Percentiles rank a stretch among this genome's conserved stretches.
Evolutionary conservation across 2,888 invertebrate genomes (phyloP).

Genomic region (Nemotelus pantherinus): DNA sequence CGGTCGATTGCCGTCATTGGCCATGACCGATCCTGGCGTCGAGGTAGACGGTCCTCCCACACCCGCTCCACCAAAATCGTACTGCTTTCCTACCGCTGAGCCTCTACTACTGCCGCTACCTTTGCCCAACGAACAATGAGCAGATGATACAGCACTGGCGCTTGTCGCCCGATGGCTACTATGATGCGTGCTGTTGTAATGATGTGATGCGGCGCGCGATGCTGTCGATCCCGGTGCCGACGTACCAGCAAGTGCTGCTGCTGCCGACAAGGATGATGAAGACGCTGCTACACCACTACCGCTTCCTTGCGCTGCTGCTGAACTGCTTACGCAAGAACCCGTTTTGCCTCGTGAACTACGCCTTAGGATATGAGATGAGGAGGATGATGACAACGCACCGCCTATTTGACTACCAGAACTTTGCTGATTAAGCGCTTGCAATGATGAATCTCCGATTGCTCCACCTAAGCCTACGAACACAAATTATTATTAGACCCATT

Average conservation of each 20-base stretch:
- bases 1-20: slow-evolving; percentile 55
- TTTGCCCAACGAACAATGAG: slow-evolving; percentile 50
- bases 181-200: slow-evolving; percentile 46
- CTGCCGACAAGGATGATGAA: slow-evolving; percentile 53
- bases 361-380: slow-evolving; percentile 60
- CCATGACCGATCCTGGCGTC: slow-evolving; percentile 49
- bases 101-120: slow-evolving; percentile 10
- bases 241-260: slow-evolving; percentile 54
- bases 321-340: slow-evolving; percentile 64
- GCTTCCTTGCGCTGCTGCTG: slow-evolving; percentile 57
- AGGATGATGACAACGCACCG: slow-evolving; percentile 46
- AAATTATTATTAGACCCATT: neutral
- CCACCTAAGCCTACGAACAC: slow-evolving; percentile 23
- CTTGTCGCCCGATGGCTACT: slow-evolving; percentile 51
- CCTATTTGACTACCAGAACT: slow-evolving; percentile 43
- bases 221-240: slow-evolving; percentile 52
- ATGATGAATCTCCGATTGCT: slow-evolving; percentile 49
- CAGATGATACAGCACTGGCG: slow-evolving; percentile 51
- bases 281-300: slow-evolving; percentile 58
- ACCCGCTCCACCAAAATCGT: slow-evolving; percentile 49
- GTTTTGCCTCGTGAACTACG: slow-evolving; percentile 65
- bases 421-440: slow-evolving; percentile 42
- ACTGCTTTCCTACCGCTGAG: slow-evolving; percentile 39
- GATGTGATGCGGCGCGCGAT: slow-evolving; percentile 49
- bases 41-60: slow-evolving; percentile 45